Evolutionary conservation across 1,140 invertebrate species (phyloP).

Genomic region (Gerris buenoi): DNA sequence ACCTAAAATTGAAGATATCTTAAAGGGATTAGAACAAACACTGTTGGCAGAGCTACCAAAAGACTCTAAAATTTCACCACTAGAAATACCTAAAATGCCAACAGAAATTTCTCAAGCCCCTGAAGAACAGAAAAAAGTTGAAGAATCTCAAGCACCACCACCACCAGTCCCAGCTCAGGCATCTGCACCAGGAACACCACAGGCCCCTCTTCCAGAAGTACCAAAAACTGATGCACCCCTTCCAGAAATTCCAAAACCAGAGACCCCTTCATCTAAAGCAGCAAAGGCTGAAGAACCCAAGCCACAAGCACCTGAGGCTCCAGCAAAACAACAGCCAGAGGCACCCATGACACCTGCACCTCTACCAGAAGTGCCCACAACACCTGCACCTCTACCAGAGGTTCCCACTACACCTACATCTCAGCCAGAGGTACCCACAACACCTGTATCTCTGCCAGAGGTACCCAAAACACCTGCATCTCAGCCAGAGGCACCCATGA

Average conservation of each 20-base stretch:
- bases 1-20: neutral
- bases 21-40: neutral
- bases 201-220: neutral
- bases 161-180: too few relatives aligned
- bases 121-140: too few relatives aligned
- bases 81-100: neutral
- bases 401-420: too few relatives aligned
- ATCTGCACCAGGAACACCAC: too few relatives aligned
- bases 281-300: neutral
- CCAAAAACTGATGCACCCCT: neutral
- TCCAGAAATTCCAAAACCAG: neutral
- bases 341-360: too few relatives aligned
- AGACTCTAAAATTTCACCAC: neutral
- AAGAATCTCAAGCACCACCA: too few relatives aligned
- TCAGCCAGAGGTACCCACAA: too few relatives aligned
- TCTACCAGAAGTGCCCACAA: too few relatives aligned
- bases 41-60: neutral
- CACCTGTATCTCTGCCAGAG: too few relatives aligned
- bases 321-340: too few relatives aligned
- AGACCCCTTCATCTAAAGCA: neutral
- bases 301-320: neutral
- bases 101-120: neutral
- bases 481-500: neutral
- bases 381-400: too few relatives aligned
- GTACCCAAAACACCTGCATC: too few relatives aligned